Evolutionary conservation across 2,797 vertebrate genomes (phyloP), one percentile per base, ranked within the genome.

Genomic region (Alectoris magna): DNA sequence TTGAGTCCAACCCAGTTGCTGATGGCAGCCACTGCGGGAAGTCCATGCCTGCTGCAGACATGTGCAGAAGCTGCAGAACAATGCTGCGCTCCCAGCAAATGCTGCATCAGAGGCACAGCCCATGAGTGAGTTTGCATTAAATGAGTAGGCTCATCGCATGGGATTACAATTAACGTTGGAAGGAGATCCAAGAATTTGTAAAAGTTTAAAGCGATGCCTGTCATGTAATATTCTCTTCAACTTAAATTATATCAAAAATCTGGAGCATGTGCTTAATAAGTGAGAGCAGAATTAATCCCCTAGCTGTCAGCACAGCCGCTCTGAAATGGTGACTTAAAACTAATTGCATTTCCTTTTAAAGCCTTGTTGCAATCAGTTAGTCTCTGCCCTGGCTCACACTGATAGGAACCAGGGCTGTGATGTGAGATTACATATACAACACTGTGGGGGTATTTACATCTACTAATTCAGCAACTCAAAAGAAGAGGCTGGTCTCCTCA

Each of bases 221-320:
- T 88, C 94, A 81, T 91, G 63, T 95, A 95, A 94, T 88, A 95
- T 88, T 95, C 85, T 93, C 84, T 95, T 97, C 91, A 91, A 88
- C 11, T 95, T 94, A 94, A 92, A 96, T 95, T 91, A 92, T 91
- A 92, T 95, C 60, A 93, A 96, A 95, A 95, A 95, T 92, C 68
- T 95, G 78, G 94, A 92, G 81, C 74, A 71, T 88, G 67, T 63
- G 70, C 79, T 91, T 95, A 94, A 90, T 96, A 96, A 95, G 62
- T 88, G 89, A 92, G 51, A 95, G 74, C 70, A 95, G 85, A 89
- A 95, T 92, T 91, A 96, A 96, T 96, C 76, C 95, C 84, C 41
- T 78, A 92, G 91, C 88, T 96, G 94, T 90, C 94, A 96, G 84
- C 80, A 85, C 24, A 92, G 76, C 71, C 56, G 8, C 81, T 95